phyloP scores from a whole-genome alignment of 2,888 invertebrate genomes.

The Conops quadrifasciatus region DNA sequence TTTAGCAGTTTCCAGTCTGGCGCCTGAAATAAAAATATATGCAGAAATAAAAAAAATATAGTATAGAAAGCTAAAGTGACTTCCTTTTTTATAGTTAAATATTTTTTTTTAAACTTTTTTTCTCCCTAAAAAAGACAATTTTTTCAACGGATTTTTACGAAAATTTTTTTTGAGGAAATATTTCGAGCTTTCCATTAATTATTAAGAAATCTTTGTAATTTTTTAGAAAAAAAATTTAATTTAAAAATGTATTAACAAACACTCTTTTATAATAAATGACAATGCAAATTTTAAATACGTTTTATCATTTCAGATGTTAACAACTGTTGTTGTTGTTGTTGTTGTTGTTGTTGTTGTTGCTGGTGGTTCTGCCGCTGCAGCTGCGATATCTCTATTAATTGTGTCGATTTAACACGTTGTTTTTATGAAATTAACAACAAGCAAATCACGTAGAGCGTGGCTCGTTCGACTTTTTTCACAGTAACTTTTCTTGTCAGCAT shows the following conservation, averaged over 20 bases:
- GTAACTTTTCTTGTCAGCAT: background rate
- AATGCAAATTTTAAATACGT: no score
- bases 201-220: no score
- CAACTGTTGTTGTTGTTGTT: background rate
- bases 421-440: background rate
- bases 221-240: no score
- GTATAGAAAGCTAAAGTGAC: background rate
- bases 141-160: no score
- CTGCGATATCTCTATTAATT: background rate
- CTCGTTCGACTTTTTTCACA: background rate
- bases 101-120: no score
- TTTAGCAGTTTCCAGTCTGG: slow-evolving; percentile 12
- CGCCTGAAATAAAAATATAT: background rate
- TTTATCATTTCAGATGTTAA: no score
- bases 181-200: no score
- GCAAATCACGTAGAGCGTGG: background rate
- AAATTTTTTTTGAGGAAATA: no score
- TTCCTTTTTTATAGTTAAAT: no score
- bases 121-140: no score
- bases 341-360: background rate
- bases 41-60: background rate
- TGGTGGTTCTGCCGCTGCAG: background rate
- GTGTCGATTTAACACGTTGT: background rate
- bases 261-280: no score
- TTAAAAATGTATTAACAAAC: no score